These are phyloP conservation scores for Meleagris gallopavo DNA, from an alignment of 2,113 vertebrate genomes.

Conservation along the genomic window DNA sequence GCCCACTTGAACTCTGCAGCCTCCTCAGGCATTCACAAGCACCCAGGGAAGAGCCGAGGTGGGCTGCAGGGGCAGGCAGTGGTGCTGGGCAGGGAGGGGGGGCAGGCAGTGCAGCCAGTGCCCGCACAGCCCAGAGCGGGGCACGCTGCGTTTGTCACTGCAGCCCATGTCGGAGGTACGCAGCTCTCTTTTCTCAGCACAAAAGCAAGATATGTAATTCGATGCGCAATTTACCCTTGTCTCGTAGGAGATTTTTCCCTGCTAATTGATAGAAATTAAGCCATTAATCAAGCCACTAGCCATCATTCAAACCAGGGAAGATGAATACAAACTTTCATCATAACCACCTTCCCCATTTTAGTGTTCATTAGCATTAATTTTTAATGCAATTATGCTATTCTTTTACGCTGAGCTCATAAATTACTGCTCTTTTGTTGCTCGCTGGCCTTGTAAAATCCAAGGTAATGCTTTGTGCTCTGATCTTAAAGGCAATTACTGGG, in stretches of 20 bases:
- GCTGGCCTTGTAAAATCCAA: constrained; percentile 99
- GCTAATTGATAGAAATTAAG: constrained; percentile 99
- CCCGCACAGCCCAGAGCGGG: constrained; percentile 30
- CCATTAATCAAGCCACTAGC: constrained; percentile 99
- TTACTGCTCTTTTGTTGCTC: constrained; percentile 99
- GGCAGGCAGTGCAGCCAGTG: too few species aligned
- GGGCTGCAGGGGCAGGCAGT: neutral
- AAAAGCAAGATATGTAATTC: constrained; percentile 95
- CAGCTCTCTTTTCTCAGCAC: constrained; percentile 77
- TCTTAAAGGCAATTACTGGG: constrained; percentile 99
- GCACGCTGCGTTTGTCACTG: constrained; percentile 77
- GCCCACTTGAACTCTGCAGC: rapidly evolving
- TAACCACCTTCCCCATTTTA: constrained; percentile 99
- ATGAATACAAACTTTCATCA: constrained; percentile 99
- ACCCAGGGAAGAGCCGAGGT: neutral
- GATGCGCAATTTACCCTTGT: constrained; percentile 97
- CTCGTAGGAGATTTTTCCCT: constrained; percentile 93
- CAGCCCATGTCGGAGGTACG: constrained; percentile 73
- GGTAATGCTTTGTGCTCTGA: constrained; percentile 99
- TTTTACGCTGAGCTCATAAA: constrained; percentile 99
- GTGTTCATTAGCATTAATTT: constrained; percentile 99
- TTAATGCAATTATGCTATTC: constrained; percentile 99
- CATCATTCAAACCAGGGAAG: constrained; percentile 98
- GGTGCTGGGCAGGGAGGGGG: neutral
- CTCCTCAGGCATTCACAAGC: neutral